Evolutionary conservation across 2,113 vertebrate genomes (phyloP).

Genomic region (sheep (Ovis aries)): DNA sequence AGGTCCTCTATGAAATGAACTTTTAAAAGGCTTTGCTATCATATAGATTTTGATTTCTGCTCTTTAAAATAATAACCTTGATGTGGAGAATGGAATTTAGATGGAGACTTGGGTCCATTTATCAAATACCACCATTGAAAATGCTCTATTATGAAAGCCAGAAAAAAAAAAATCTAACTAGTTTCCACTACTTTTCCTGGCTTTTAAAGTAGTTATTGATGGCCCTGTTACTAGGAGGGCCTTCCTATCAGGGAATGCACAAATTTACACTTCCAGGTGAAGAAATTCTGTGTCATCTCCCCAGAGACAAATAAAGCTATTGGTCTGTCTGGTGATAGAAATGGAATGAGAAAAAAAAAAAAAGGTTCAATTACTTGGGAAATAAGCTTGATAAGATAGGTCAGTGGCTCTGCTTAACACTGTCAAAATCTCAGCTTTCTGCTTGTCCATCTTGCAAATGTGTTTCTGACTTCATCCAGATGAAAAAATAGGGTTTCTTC

Average conservation of each 20-base stretch:
- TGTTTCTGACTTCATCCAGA: background rate
- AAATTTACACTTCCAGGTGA: background rate
- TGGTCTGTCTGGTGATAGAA: background rate
- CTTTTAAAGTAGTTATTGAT: constrained; percentile 32
- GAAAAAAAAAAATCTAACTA: constrained; percentile 27
- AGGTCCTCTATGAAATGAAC: background rate
- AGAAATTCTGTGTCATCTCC: constrained; percentile 23
- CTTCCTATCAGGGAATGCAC: constrained; percentile 16
- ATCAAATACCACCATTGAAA: constrained; percentile 5
- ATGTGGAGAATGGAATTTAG: constrained; percentile 18
- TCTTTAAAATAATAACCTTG: constrained; percentile 1
- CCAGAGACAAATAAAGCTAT: constrained; percentile 50
- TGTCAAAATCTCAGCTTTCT: constrained; percentile 27
- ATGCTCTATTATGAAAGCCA: background rate
- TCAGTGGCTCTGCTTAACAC: constrained; percentile 6
- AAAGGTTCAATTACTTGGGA: constrained; percentile 24
- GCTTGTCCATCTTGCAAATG: constrained; percentile 38
- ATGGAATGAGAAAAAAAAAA: constrained; percentile 9
- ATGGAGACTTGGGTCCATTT: background rate
- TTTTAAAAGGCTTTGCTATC: background rate
- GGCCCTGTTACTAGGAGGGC: background rate
- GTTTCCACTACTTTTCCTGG: background rate
- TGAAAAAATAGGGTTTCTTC: background rate
- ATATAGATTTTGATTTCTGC: background rate
- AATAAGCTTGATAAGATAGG: constrained; percentile 24